Evolutionary conservation across 1,140 invertebrate genomes (phyloP), one percentile per base, ranked within the genome.

Genomic region (Drosophila pruinosa): DNA sequence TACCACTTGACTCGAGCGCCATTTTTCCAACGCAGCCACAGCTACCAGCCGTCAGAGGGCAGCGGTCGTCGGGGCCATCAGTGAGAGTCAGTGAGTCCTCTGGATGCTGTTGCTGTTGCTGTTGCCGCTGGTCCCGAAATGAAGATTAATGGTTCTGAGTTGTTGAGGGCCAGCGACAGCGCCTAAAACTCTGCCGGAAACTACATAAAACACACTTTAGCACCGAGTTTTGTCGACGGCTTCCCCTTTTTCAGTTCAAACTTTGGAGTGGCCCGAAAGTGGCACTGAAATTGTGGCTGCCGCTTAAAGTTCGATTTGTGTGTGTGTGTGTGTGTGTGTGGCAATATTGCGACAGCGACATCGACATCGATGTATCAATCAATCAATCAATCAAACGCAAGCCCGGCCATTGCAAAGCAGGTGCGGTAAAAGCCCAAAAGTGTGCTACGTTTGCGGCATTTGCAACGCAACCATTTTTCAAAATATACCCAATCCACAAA

Each of bases 101-200:
- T 6, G 15, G 6, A 52, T 62, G 47, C 61, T 47, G 36, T 31
- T 24, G 19, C 41, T 19, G n/a, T 8, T 28, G 19, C 24, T 2
- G 19, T 17, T 31, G 24, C 17, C 36, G 38, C 65, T 64, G 53
- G 56, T 10, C 52, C 41, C 68, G 76, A 78, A 88, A 88, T 88
- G 82, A 88, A 88, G 82, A 88, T 88, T 88, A 88, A 88, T 88
- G 82, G 80, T 71, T 74, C 78, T 24, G 41, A 70, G 77, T 75
- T 80, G 76, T 73, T 63, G 75, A 34, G 72, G 41, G 63, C 36
- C 58, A 54, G 38, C 52, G 43, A 26, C 45, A 50, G 72, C 12
- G 61, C 81, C 81, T 64, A 85, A 85, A 85, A 86, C 81, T 80
- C 69, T 56, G 68, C 63, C 73, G 59, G 47, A 64, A 86, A 86